Evolutionary conservation across 2,888 invertebrate genomes (phyloP), one percentile per base, ranked within the genome.

Genomic region (Drosophila fulvimacula): DNA sequence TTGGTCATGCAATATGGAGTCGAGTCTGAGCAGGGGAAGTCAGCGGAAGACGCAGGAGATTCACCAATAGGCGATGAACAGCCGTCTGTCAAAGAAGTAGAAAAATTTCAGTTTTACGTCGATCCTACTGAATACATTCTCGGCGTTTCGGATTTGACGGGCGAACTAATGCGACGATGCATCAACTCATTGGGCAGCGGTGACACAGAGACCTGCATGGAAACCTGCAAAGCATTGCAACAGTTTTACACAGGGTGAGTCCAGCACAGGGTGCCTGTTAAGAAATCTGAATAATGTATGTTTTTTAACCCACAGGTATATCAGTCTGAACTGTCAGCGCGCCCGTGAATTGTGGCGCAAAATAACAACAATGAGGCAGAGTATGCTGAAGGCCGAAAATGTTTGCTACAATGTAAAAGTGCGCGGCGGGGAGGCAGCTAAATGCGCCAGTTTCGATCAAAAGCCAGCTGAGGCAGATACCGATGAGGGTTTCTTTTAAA

Each of bases 91-190:
- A 17, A 19, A n/a, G 51, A 38, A 0, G 17, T 27, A 0, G 42
- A 59, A 24, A 82, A 84, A 44, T 86, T 79, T 19, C 61, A 71
- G 11, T 92, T 92, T 38, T 75, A 88, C 17, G 86, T 95, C 9
- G 92, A 94, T 17, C 93, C 93, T 5, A 89, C 90, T 19, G 95
- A 95, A 76, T 95, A 94, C 53, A 93, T 98, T 89, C 92, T 98
- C 42, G 98, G 98, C 0, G 92, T 98, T 38, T 96, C 96, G 0
- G 98, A 98, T 93, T 93, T 98, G 32, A 97, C 97, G 0, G 98
- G 98, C 0, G 98, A 98, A 92, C 91, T 98, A 46, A 98, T 98
- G 98, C 94, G 98, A 55, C 95, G 95, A 79, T 97, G 97, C 59
- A 96, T 98, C 9, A 97, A 96, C 90, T 95, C 96, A 81, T 94